These are phyloP conservation scores for Enteromius anoplus DNA, from an alignment of 2,797 vertebrate species.

Conservation along the genomic window DNA sequence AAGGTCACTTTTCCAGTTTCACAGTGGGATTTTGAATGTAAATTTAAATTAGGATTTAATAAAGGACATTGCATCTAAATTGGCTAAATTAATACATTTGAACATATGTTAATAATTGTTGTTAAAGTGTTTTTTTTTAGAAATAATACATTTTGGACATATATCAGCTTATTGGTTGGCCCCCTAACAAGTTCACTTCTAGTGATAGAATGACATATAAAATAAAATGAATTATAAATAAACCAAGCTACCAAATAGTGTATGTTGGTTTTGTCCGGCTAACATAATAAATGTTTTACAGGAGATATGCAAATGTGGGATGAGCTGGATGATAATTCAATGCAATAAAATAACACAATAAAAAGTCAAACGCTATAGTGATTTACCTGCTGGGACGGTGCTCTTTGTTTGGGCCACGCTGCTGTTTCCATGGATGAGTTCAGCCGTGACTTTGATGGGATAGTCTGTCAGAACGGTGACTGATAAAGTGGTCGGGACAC, in stretches of 20 bases:
- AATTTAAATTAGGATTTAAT: not conserved
- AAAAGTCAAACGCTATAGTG: not conserved
- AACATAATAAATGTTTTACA: not conserved
- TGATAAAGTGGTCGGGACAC: slow-evolving; percentile 56
- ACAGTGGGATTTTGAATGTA: not conserved
- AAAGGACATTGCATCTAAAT: not conserved
- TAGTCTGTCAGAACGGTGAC: slow-evolving; percentile 64
- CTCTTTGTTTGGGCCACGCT: slow-evolving; percentile 47
- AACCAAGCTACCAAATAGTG: not conserved
- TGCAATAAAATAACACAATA: not conserved
- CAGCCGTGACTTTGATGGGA: slow-evolving; percentile 56
- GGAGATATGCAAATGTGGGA: not conserved
- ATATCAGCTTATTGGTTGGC: not conserved
- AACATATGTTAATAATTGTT: not conserved
- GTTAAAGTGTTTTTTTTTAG: not conserved
- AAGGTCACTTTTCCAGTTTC: not conserved
- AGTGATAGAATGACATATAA: not conserved
- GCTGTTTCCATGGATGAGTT: slow-evolving; percentile 47
- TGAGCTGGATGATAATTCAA: not conserved
- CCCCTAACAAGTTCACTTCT: not conserved
- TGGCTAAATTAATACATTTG: not conserved
- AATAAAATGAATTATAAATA: not conserved
- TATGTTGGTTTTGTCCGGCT: not conserved
- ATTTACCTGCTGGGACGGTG: slow-evolving; percentile 63
- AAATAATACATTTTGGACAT: not conserved